phyloP scores from a whole-genome alignment of 2,888 invertebrate genomes.

The Metallyticus violacea region DNA sequence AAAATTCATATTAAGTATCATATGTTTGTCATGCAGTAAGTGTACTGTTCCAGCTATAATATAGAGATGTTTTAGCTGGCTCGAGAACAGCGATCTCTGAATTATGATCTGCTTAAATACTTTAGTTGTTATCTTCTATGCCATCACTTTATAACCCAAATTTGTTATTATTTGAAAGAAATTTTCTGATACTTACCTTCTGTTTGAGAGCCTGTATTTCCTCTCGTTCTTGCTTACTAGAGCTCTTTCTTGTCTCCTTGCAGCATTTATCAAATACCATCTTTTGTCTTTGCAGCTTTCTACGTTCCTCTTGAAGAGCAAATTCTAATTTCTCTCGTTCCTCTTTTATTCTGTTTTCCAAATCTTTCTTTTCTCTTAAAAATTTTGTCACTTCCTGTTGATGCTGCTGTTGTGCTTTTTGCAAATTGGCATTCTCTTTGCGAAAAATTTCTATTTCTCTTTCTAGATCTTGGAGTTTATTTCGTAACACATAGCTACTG shows the following conservation, averaged over 20 bases:
- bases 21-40: too few relatives aligned
- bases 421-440: constrained; percentile 52
- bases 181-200: constrained; percentile 44
- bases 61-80: too few relatives aligned
- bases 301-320: constrained; percentile 66
- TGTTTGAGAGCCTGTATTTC: constrained; percentile 64
- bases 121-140: too few relatives aligned
- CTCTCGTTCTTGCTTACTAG: constrained; percentile 66
- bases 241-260: constrained; percentile 64
- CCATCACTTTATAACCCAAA: too few relatives aligned
- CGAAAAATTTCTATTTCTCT: constrained; percentile 58
- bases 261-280: constrained; percentile 63
- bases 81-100: too few relatives aligned
- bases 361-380: constrained; percentile 57
- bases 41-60: too few relatives aligned
- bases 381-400: constrained; percentile 53
- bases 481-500: constrained; percentile 49
- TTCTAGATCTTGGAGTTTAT: constrained; percentile 63
- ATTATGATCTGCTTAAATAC: too few relatives aligned
- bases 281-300: constrained; percentile 64
- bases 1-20: too few relatives aligned
- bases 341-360: constrained; percentile 52
- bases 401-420: constrained; percentile 45
- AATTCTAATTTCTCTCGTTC: constrained; percentile 64
- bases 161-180: not conserved